phyloP scores from a whole-genome alignment of 64 coral and sea anemone genomes.

The Exaiptasia diaphana region DNA sequence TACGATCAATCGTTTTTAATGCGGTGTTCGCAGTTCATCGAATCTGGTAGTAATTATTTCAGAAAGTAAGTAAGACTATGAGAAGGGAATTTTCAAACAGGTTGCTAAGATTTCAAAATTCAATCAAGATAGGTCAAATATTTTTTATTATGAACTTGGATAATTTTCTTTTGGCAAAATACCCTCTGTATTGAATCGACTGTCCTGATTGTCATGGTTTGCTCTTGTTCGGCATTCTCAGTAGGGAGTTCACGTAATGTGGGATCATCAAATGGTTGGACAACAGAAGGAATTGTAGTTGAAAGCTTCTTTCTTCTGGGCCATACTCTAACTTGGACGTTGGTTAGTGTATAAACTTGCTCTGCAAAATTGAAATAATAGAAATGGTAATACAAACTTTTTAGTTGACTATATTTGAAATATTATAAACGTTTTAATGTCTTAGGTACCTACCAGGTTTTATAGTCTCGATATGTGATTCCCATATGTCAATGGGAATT shows the following conservation, averaged over 20 bases:
- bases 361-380: constrained; percentile 7
- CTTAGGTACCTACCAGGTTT: constrained; percentile 28
- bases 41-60: too few relatives aligned
- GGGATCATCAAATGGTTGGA: constrained; percentile 12
- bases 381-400: not conserved
- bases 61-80: too few relatives aligned
- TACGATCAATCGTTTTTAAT: too few relatives aligned
- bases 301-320: constrained; percentile 39
- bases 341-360: constrained; percentile 35
- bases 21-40: too few relatives aligned
- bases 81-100: too few relatives aligned
- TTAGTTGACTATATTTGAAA: not conserved
- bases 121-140: too few relatives aligned
- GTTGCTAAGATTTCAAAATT: too few relatives aligned
- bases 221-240: constrained; percentile 4
- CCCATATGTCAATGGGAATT: constrained; percentile 56
- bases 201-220: constrained; percentile 27
- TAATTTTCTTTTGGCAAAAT: constrained; percentile 39
- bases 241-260: constrained; percentile 12
- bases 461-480: constrained; percentile 34
- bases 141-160: too few relatives aligned
- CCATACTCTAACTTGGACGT: constrained; percentile 45
- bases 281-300: constrained; percentile 15
- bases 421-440: not conserved
- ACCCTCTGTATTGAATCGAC: constrained; percentile 23